Conservation (phyloP, 2,888 invertebrate genomes). For the Onchidella celtica region DNA sequence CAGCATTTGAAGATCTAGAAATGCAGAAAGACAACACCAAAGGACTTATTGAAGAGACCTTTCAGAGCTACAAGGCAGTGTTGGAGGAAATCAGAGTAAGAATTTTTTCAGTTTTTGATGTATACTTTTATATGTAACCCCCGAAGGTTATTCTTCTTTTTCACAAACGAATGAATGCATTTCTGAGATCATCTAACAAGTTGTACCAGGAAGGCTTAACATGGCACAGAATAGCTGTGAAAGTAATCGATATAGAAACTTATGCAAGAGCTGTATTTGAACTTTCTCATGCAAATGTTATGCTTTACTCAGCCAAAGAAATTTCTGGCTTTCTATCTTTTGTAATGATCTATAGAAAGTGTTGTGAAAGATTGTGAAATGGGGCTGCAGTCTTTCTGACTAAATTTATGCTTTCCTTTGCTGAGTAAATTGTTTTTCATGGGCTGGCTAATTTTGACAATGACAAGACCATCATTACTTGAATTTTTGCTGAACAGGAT, state of each 20-base stretch:
- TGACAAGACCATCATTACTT: not conserved
- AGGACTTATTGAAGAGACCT: slow-evolving; percentile 85
- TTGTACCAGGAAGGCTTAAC: too few species aligned
- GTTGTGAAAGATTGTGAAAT: not conserved
- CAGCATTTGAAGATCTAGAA: slow-evolving; percentile 91
- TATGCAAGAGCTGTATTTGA: too few species aligned
- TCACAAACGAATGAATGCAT: too few species aligned
- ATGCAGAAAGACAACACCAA: slow-evolving; percentile 92
- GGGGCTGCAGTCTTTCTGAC: not conserved
- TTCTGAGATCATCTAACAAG: too few species aligned
- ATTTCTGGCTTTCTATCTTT: not conserved
- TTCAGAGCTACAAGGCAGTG: slow-evolving; percentile 85
- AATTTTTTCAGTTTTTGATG: not conserved
- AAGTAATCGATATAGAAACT: too few species aligned
- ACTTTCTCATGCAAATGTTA: too few species aligned
- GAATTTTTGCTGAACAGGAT: slow-evolving; percentile 82
- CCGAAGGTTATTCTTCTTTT: too few species aligned
- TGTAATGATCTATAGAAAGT: not conserved
- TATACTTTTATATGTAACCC: too few species aligned
- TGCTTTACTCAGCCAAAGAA: not conserved
- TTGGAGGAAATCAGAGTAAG: slow-evolving; percentile 86
- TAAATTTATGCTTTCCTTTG: not conserved
- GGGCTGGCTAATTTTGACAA: not conserved
- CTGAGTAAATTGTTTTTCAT: too few species aligned
- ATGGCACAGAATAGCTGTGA: too few species aligned